These are phyloP conservation scores for Acromyrmex heyeri DNA, from an alignment of 1,140 invertebrate genomes.

Conservation along the genomic window DNA sequence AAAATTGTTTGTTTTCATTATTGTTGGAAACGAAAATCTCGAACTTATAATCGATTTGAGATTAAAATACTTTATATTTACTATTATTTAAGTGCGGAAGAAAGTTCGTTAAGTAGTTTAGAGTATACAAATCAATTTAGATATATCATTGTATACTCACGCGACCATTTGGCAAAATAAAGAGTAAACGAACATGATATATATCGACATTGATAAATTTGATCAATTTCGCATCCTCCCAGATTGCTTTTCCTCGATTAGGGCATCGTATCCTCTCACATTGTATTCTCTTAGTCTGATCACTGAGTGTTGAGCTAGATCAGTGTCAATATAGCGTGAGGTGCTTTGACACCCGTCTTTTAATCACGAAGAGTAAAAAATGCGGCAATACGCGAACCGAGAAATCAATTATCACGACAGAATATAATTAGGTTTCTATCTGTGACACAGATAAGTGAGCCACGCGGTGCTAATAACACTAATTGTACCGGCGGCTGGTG, in stretches of 20 bases:
- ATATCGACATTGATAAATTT: slow-evolving; percentile 39
- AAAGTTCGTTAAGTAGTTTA: background rate
- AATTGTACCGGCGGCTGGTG: background rate
- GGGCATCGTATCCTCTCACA: background rate
- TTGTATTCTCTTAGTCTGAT: background rate
- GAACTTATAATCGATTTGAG: no score
- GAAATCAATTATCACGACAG: background rate
- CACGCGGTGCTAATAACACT: slow-evolving; percentile 43
- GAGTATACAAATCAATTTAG: background rate
- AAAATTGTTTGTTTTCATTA: no score
- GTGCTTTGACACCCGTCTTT: slow-evolving; percentile 1
- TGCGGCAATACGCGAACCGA: background rate
- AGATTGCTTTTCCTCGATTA: background rate
- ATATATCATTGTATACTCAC: background rate
- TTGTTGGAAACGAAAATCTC: background rate
- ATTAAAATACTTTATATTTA: slow-evolving; percentile 22
- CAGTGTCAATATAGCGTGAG: background rate
- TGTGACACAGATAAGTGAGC: background rate
- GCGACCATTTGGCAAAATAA: background rate
- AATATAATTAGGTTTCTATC: slow-evolving; percentile 40
- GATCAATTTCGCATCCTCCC: background rate
- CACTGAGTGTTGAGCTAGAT: background rate
- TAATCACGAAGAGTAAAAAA: slow-evolving; percentile 53
- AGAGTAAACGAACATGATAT: slow-evolving; percentile 24
- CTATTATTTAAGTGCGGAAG: background rate